Evolutionary conservation across 2,888 invertebrate species (phyloP).

Genomic region (Apodemia duryi): DNA sequence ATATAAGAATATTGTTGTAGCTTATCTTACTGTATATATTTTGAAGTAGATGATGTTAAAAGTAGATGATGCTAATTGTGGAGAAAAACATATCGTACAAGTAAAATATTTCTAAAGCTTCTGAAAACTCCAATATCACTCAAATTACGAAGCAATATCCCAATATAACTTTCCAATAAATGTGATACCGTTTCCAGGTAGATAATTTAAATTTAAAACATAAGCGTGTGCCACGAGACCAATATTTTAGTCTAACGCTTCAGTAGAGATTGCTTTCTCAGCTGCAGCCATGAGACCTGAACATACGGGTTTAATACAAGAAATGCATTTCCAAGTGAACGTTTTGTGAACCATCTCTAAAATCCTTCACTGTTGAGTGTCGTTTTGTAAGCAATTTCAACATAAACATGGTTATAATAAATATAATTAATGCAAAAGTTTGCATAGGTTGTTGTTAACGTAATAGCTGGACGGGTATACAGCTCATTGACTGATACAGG

Average conservation of each 20-base stretch:
- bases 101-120: background rate
- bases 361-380: too few species aligned
- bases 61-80: too few species aligned
- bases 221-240: background rate
- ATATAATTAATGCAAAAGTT: too few species aligned
- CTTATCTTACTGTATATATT: too few species aligned
- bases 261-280: slow-evolving; percentile 8
- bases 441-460: too few species aligned
- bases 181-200: background rate
- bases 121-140: background rate
- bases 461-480: too few species aligned
- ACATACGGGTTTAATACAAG: background rate
- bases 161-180: slow-evolving; percentile 7
- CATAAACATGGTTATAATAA: too few species aligned
- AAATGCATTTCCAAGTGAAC: background rate
- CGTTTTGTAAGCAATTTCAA: too few species aligned
- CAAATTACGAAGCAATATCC: background rate
- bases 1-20: too few species aligned
- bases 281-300: background rate
- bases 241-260: slow-evolving; percentile 1
- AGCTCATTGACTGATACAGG: too few species aligned
- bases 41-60: too few species aligned
- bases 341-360: background rate
- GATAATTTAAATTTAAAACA: slow-evolving; percentile 6
- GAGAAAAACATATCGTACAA: background rate